These are phyloP conservation scores for Trachythela sp. DNA, from an alignment of 64 coral and sea anemone genomes.

Conservation along the genomic window DNA sequence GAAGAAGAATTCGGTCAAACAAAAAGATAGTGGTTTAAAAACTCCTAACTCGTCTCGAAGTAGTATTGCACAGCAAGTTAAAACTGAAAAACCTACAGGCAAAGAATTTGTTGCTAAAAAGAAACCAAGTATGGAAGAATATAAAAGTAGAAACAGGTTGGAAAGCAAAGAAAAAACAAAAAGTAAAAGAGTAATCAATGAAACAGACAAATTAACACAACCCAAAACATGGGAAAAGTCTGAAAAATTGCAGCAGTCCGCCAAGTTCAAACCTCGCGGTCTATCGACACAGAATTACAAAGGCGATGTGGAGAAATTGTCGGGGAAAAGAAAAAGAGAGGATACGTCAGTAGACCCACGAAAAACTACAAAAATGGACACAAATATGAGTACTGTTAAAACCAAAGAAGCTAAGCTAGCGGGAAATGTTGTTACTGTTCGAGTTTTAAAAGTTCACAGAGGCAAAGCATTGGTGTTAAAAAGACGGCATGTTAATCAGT, in stretches of 20 bases:
- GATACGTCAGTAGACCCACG: not conserved
- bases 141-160: too few relatives aligned
- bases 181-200: not conserved
- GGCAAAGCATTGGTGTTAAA: conserved; percentile 74
- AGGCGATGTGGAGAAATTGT: not conserved
- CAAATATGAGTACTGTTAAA: not conserved
- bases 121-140: too few relatives aligned
- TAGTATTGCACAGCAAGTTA: not conserved
- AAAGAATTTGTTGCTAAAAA: too few relatives aligned
- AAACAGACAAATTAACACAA: not conserved
- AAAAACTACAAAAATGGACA: not conserved
- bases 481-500: conserved; percentile 81
- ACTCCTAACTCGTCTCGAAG: too few relatives aligned
- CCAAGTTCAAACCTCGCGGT: not conserved
- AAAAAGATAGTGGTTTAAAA: too few relatives aligned
- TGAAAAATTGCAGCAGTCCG: not conserved
- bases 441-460: not conserved
- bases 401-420: not conserved
- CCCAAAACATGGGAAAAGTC: not conserved
- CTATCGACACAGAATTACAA: not conserved
- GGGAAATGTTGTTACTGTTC: not conserved
- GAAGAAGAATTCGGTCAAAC: not conserved
- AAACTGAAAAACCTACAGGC: not conserved
- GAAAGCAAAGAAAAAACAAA: not conserved
- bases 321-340: not conserved